Percentiles rank a stretch among this genome's conserved stretches.
phyloP scores from a whole-genome alignment of 2,113 vertebrate species.

The Neoarius graeffei region DNA sequence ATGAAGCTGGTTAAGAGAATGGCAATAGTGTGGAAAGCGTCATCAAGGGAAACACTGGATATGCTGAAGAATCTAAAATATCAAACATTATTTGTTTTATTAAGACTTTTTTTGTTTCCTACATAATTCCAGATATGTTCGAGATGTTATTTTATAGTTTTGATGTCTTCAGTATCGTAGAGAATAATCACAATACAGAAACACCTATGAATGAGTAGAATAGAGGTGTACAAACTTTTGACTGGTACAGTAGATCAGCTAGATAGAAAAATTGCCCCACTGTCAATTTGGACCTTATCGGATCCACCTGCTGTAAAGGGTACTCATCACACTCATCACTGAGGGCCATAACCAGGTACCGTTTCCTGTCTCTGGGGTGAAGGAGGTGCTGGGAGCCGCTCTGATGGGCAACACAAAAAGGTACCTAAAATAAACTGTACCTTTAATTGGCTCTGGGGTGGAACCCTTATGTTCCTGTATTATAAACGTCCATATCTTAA shows the following conservation, averaged over 20 bases:
- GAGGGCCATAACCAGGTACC: neutral
- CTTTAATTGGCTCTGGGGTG: neutral
- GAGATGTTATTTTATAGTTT: too few relatives aligned
- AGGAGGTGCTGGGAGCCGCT: neutral
- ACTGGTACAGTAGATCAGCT: neutral
- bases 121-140: too few relatives aligned
- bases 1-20: too few relatives aligned
- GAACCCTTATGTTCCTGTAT: neutral
- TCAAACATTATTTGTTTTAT: too few relatives aligned
- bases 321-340: neutral
- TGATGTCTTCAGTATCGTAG: too few relatives aligned
- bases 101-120: too few relatives aligned
- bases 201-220: too few relatives aligned
- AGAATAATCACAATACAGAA: too few relatives aligned
- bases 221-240: too few relatives aligned
- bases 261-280: neutral
- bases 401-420: neutral
- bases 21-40: too few relatives aligned
- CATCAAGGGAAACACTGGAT: too few relatives aligned
- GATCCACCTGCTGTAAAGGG: neutral
- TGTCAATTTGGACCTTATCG: neutral
- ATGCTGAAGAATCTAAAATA: too few relatives aligned
- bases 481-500: neutral
- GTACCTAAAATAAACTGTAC: neutral
- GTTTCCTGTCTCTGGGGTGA: neutral